Conservation (phyloP, 2,797 vertebrate species). For the Arrhamphus sclerolepis region DNA sequence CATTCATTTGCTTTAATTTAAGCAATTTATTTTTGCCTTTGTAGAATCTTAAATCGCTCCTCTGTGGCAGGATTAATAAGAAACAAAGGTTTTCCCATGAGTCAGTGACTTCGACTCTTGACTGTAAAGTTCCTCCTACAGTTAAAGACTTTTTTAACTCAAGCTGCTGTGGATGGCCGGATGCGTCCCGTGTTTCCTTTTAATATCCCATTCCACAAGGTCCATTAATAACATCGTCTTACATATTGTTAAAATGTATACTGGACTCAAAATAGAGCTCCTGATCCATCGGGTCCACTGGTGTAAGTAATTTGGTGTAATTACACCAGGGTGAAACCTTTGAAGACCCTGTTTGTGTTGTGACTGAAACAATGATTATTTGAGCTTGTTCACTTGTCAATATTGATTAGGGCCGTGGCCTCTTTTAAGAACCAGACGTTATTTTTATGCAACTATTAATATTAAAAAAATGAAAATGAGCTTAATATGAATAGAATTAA, state of each 20-base stretch:
- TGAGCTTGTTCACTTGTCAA: conserved; percentile 84
- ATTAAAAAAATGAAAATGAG: not conserved
- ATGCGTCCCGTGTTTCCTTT: too few relatives aligned
- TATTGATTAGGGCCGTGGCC: conserved; percentile 78
- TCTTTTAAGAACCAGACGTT: conserved; percentile 81
- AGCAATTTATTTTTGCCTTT: too few relatives aligned
- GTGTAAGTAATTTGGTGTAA: conserved; percentile 77
- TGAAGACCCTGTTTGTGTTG: conserved; percentile 81
- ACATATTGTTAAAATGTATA: conserved; percentile 49
- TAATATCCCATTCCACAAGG: conserved; percentile 11
- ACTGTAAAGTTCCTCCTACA: too few relatives aligned
- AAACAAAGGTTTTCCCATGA: too few relatives aligned
- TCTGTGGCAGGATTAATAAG: too few relatives aligned
- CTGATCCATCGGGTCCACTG: conserved; percentile 35
- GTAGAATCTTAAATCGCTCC: too few relatives aligned
- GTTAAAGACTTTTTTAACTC: too few relatives aligned
- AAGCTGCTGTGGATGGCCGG: too few relatives aligned
- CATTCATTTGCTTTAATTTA: too few relatives aligned
- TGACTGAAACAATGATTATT: conserved; percentile 79
- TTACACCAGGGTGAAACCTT: conserved; percentile 81
- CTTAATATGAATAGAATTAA: too few relatives aligned
- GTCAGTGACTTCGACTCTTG: too few relatives aligned
- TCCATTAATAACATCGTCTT: conserved; percentile 21
- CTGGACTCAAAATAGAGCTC: conserved; percentile 26
- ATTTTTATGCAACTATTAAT: conserved; percentile 18